Percentiles rank a stretch among this genome's conserved stretches.
phyloP scores from a whole-genome alignment of 1,140 invertebrate species.

The Drosophila chauvacae region DNA sequence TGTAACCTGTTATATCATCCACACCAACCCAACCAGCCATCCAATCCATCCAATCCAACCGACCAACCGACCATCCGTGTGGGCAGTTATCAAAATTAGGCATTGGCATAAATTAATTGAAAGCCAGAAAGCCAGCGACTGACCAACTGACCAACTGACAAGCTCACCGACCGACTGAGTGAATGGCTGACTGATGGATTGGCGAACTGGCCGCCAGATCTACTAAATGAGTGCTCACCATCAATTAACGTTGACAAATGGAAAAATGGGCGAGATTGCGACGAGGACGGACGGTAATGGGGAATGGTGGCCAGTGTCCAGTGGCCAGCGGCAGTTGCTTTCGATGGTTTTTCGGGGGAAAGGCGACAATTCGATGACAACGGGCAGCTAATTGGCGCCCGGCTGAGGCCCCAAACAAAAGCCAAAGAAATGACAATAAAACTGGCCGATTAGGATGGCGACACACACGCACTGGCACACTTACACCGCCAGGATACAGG shows the following conservation, averaged over 20 bases:
- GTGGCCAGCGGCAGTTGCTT: background rate
- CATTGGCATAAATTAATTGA: constrained; percentile 73
- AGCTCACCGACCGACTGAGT: constrained; percentile 29
- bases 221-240: constrained; percentile 69
- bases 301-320: background rate
- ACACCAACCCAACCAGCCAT: background rate
- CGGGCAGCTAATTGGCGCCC: constrained; percentile 69
- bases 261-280: constrained; percentile 39
- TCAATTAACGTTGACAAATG: constrained; percentile 78
- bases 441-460: constrained; percentile 59
- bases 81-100: constrained; percentile 68
- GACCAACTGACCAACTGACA: constrained; percentile 14
- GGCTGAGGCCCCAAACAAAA: constrained; percentile 67
- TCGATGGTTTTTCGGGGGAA: constrained; percentile 1
- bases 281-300: background rate
- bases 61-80: constrained; percentile 10
- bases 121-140: constrained; percentile 31
- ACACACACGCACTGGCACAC: constrained; percentile 19
- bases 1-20: constrained; percentile 35
- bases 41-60: constrained; percentile 1
- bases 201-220: constrained; percentile 38
- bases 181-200: constrained; percentile 39
- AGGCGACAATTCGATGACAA: constrained; percentile 51
- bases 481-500: constrained; percentile 9
- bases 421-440: constrained; percentile 76